Percentiles rank a stretch among this genome's conserved stretches.
phyloP scores from a whole-genome alignment of 2,113 vertebrate genomes.

The Forbesichthys agassizii region DNA sequence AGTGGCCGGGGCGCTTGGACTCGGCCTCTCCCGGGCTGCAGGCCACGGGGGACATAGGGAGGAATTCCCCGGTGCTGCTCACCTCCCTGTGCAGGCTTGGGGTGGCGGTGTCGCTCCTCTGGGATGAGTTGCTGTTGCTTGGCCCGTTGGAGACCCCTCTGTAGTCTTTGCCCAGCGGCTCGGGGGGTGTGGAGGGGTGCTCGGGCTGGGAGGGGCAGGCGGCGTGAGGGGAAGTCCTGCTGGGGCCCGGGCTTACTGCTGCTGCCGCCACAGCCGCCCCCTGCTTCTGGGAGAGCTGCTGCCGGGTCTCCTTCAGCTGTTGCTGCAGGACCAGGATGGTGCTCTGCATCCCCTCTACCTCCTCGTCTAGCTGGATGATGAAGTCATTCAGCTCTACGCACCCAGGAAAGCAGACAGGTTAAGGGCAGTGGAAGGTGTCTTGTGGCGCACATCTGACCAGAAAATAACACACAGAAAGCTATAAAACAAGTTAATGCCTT shows the following conservation, averaged over 20 bases:
- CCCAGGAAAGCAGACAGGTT: slow-evolving; percentile 55
- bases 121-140: slow-evolving; percentile 89
- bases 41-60: slow-evolving; percentile 87
- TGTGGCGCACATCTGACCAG: background rate
- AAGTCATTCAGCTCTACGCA: slow-evolving; percentile 96
- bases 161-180: slow-evolving; percentile 85
- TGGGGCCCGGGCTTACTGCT: slow-evolving; percentile 74
- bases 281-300: slow-evolving; percentile 88
- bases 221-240: slow-evolving; percentile 84
- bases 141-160: slow-evolving; percentile 94
- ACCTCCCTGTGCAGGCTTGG: slow-evolving; percentile 92
- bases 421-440: slow-evolving; percentile 12
- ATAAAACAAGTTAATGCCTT: background rate
- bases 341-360: slow-evolving; percentile 99
- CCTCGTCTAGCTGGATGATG: slow-evolving; percentile 99
- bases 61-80: slow-evolving; percentile 90
- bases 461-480: background rate
- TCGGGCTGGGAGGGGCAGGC: slow-evolving; percentile 80
- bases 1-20: slow-evolving; percentile 94
- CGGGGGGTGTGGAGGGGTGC: slow-evolving; percentile 61
- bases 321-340: slow-evolving; percentile 98
- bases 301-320: slow-evolving; percentile 90
- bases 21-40: slow-evolving; percentile 88
- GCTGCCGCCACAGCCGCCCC: slow-evolving; percentile 17
- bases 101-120: slow-evolving; percentile 83